phyloP scores from a whole-genome alignment of 2,797 vertebrate species.

The Macropus fuliginosus region DNA sequence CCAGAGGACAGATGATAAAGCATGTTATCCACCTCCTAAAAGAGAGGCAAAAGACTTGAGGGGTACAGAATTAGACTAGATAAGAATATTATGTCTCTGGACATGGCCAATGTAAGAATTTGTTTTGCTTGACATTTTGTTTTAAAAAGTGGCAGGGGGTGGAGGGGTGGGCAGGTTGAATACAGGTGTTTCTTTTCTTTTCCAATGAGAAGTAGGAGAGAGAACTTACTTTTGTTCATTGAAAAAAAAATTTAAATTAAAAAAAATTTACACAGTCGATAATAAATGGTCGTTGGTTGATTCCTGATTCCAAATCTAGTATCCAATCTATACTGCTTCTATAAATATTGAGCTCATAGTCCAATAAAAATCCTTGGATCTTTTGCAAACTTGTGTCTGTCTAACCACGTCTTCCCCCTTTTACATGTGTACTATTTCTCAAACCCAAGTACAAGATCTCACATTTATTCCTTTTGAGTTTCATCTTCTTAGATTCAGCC shows the following conservation, averaged over 20 bases:
- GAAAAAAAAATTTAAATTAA: neutral
- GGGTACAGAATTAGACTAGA: neutral
- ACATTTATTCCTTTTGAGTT: neutral
- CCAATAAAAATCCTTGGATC: neutral
- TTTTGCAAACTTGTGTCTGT: neutral
- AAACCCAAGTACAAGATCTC: neutral
- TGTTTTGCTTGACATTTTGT: neutral
- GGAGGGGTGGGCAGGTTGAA: too few species aligned
- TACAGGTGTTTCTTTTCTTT: neutral
- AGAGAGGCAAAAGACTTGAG: neutral
- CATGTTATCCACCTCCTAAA: neutral
- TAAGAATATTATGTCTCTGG: neutral
- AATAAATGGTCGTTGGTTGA: neutral
- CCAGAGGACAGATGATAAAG: neutral
- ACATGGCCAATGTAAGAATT: neutral
- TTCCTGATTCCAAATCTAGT: neutral
- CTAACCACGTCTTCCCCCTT: neutral
- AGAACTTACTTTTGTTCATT: neutral
- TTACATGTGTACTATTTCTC: neutral
- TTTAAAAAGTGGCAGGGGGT: neutral
- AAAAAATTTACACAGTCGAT: neutral
- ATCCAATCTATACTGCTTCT: neutral
- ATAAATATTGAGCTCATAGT: neutral
- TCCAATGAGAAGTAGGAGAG: neutral
- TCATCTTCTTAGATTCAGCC: neutral